phyloP scores from a whole-genome alignment of 2,113 vertebrate genomes.

The Lampris megalopsis region DNA sequence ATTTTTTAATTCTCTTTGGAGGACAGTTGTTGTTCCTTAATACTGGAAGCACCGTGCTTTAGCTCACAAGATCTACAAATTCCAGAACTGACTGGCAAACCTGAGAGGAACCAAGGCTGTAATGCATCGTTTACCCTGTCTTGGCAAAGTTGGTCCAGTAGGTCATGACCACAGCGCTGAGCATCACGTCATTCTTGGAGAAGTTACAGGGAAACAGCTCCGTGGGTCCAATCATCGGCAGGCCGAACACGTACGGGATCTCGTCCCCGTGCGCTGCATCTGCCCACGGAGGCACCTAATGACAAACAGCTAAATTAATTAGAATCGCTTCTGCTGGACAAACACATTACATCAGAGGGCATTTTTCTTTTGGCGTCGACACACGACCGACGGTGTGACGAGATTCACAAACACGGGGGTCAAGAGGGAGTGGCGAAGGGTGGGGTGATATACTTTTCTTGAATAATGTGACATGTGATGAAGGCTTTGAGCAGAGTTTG shows the following conservation, averaged over 20 bases:
- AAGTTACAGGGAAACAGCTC: conserved; percentile 99
- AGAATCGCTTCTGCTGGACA: conserved; percentile 30
- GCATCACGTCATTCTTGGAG: conserved; percentile 99
- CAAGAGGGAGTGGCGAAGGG: conserved; percentile 15
- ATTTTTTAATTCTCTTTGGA: too few species aligned
- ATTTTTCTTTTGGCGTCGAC: conserved; percentile 14
- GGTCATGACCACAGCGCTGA: conserved; percentile 99
- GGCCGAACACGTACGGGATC: conserved; percentile 96
- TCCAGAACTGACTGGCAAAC: neutral
- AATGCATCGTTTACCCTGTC: conserved; percentile 87
- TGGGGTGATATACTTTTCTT: conserved; percentile 4
- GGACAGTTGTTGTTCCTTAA: too few species aligned
- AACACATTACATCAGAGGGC: conserved; percentile 15
- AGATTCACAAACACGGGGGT: neutral
- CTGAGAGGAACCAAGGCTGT: neutral
- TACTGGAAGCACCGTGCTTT: too few species aligned
- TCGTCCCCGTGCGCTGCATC: conserved; percentile 97
- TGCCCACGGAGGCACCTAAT: conserved; percentile 93
- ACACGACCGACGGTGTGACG: neutral
- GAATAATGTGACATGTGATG: neutral
- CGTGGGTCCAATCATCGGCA: conserved; percentile 98
- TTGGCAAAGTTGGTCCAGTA: conserved; percentile 99
- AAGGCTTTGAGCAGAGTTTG: conserved; percentile 10
- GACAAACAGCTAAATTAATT: conserved; percentile 36
- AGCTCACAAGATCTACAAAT: neutral